Conservation (phyloP, 2,888 invertebrate genomes). For the Aphidius colemani region DNA sequence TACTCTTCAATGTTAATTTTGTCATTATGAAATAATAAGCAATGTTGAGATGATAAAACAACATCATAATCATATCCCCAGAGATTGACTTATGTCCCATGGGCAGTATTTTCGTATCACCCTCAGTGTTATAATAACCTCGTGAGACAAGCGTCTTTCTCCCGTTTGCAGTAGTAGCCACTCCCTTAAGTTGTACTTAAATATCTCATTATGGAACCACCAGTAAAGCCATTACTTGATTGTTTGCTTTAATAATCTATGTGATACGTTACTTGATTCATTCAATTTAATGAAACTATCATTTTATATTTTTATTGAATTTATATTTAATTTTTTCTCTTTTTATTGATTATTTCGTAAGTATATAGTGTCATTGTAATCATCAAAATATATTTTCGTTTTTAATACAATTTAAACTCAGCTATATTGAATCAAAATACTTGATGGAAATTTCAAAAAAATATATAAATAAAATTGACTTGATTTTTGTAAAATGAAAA, state of each 20-base stretch:
- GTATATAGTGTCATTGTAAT: too few species aligned
- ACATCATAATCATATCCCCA: constrained; percentile 57
- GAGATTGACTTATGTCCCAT: constrained; percentile 54
- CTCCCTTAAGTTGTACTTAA: constrained; percentile 57
- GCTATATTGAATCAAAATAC: background rate
- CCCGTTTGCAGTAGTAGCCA: constrained; percentile 49
- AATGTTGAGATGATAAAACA: constrained; percentile 34
- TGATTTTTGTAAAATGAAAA: too few species aligned
- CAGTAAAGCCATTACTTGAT: constrained; percentile 59
- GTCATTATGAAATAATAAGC: constrained; percentile 2
- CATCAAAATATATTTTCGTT: too few species aligned
- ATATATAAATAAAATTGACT: too few species aligned
- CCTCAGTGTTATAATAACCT: constrained; percentile 30
- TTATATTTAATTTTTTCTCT: background rate
- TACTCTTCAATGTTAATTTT: too few species aligned
- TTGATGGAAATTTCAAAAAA: background rate
- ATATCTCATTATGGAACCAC: constrained; percentile 60
- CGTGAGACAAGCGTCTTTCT: constrained; percentile 28
- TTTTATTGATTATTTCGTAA: too few species aligned
- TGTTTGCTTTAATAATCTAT: constrained; percentile 53
- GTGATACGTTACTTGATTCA: constrained; percentile 47
- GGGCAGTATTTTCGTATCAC: constrained; percentile 48
- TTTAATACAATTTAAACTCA: too few species aligned
- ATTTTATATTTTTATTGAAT: constrained; percentile 4
- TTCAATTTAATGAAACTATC: constrained; percentile 17